Base-by-base conservation (phyloP, 1,140 invertebrate genomes). In the Bicyclus anynana region DNA sequence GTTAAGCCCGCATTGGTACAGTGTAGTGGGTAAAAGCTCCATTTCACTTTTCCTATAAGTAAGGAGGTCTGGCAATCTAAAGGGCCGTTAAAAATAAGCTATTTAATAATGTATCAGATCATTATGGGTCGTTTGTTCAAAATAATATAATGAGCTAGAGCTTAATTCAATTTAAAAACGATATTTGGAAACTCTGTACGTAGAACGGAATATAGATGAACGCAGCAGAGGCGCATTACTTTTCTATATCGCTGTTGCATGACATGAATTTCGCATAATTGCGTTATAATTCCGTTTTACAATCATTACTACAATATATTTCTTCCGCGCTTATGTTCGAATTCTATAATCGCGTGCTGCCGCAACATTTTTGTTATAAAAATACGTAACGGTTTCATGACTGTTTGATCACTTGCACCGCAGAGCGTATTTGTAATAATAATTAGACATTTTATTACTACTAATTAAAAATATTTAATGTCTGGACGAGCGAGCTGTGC, bases 301-400 rank as follows among this genome's bases (percentile, higher is more conserved):
- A 62, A 55, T 65, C 59, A 58, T 60, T 65, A 57, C 48, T 66
- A 66, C 52, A 62, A 62, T 62, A 65, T 62, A 62, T 62, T 62
- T 71, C 65, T 74, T 74, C 66, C 68, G 66, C 50, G 52, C 54
- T 64, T 69, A 65, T 69, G 67, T 69, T 67, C 62, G 58, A 64
- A 69, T 69, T 66, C 62, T 67, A 55, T 70, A 71, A 74, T 74
- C 65, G 68, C 69, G 72, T 74, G 72, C 61, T 74, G 65, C 65
- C 67, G 60, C 53, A 59, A 59, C 62, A 63, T 65, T 63, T 56
- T 67, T 64, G 48, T 64, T 58, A 60, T 60, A 51, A 68, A 69
- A 74, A 48, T 44, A 53, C 58, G 61, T 66, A 73, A 67, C 63
- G 63, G 61, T 62, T 61, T 62, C 59, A 73, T 54, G 58, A 54